Percentiles rank a stretch among this genome's conserved stretches.
Conservation (phyloP, 2,888 invertebrate species). For the Hirtodrosophila histrioides region DNA sequence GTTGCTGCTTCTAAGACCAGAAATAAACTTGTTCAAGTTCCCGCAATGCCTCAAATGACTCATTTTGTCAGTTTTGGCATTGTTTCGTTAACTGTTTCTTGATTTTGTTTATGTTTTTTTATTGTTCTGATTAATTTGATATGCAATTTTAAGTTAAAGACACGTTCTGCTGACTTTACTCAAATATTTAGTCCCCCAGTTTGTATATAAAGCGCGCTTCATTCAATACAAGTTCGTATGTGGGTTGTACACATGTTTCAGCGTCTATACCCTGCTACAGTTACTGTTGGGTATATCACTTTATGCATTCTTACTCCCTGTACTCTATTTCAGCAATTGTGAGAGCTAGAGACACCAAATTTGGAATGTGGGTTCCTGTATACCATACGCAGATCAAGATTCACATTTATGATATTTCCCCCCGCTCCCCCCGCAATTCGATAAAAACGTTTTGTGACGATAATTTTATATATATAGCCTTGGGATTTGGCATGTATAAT, state of each 20-base stretch:
- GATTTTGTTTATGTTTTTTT: constrained; percentile 18
- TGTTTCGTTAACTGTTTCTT: constrained; percentile 40
- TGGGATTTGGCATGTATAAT: too few species aligned
- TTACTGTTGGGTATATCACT: background rate
- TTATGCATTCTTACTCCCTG: too few species aligned
- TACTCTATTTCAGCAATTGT: too few species aligned
- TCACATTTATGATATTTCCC: too few species aligned
- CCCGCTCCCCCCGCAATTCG: too few species aligned
- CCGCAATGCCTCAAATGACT: constrained; percentile 34
- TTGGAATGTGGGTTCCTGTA: too few species aligned
- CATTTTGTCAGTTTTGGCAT: constrained; percentile 41
- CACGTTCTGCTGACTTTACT: constrained; percentile 49
- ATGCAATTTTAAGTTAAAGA: constrained; percentile 40
- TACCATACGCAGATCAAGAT: too few species aligned
- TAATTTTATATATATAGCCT: too few species aligned
- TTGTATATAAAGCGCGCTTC: constrained; percentile 3
- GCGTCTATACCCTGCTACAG: constrained; percentile 11
- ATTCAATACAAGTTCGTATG: constrained; percentile 6
- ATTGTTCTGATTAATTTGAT: constrained; percentile 51
- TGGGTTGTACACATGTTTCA: constrained; percentile 18
- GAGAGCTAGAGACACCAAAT: too few species aligned
- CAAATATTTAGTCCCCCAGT: constrained; percentile 32
- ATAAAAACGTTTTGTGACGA: too few species aligned
- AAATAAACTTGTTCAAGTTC: constrained; percentile 46
- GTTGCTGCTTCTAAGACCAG: constrained; percentile 6